These are phyloP conservation scores for Numida meleagris DNA, from an alignment of 2,113 vertebrate genomes.

Conservation along the genomic window DNA sequence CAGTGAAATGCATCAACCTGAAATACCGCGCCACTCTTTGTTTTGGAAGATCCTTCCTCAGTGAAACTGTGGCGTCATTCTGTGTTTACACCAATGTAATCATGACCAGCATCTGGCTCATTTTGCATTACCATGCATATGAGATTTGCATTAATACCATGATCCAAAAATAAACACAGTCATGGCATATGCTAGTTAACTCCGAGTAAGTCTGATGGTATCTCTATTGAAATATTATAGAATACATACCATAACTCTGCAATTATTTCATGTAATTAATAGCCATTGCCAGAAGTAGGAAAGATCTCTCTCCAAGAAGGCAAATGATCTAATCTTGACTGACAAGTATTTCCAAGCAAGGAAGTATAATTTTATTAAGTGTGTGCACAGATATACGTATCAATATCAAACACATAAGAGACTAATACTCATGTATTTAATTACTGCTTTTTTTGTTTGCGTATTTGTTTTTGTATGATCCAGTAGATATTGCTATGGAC, in stretches of 20 bases:
- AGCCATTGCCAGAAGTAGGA: neutral
- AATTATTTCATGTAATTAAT: neutral
- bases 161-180: slow-evolving; percentile 16
- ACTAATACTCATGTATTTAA: neutral
- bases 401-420: neutral
- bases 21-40: neutral
- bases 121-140: slow-evolving; percentile 18
- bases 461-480: neutral
- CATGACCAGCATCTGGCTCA: slow-evolving; percentile 27
- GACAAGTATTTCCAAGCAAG: neutral
- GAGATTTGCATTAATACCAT: slow-evolving; percentile 22
- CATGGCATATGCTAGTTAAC: neutral
- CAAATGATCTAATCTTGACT: neutral
- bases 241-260: neutral
- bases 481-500: neutral
- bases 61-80: slow-evolving; percentile 17
- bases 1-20: neutral
- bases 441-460: neutral
- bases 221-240: neutral
- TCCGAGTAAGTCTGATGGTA: neutral
- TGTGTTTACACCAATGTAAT: neutral
- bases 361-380: neutral
- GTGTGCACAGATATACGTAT: neutral
- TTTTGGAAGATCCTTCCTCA: slow-evolving; percentile 16
- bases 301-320: neutral